A percentile compares a stretch with the other conserved stretches of the same genome.
Conservation (phyloP, 2,797 vertebrate species). For the Poeciliopsis gracilis region DNA sequence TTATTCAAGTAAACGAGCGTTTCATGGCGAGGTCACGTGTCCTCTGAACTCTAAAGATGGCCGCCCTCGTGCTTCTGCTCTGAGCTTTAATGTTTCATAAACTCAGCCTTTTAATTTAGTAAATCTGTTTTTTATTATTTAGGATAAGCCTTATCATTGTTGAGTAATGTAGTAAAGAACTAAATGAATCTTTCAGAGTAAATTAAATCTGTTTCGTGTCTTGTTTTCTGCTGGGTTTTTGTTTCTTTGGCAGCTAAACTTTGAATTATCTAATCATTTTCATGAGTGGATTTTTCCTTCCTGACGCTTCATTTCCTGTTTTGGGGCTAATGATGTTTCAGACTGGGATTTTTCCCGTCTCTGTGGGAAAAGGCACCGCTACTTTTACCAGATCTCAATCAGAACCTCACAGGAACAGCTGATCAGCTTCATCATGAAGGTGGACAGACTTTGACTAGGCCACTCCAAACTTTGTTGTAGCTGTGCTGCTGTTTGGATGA, state of each 20-base stretch:
- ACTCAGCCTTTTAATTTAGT: too few species aligned
- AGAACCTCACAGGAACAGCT: slow-evolving; percentile 25
- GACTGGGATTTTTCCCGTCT: slow-evolving; percentile 60
- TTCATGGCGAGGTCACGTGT: too few species aligned
- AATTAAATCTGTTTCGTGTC: too few species aligned
- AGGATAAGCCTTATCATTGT: too few species aligned
- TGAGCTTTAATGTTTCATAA: too few species aligned
- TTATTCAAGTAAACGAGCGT: too few species aligned
- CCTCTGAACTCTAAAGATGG: too few species aligned
- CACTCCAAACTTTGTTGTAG: not conserved
- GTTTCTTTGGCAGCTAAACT: not conserved
- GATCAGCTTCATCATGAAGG: not conserved
- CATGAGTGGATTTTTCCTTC: not conserved
- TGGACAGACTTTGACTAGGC: not conserved
- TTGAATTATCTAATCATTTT: not conserved
- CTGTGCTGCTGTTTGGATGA: not conserved
- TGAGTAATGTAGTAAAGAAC: too few species aligned
- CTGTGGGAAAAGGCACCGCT: slow-evolving; percentile 41
- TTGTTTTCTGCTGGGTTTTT: not conserved
- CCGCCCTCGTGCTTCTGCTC: too few species aligned
- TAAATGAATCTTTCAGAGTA: too few species aligned
- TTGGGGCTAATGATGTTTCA: slow-evolving; percentile 58
- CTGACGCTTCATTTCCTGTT: slow-evolving; percentile 59
- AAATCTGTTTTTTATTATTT: too few species aligned
- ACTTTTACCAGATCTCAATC: slow-evolving; percentile 56